A percentile compares a stretch with the other conserved stretches of the same genome.
Conservation (phyloP, 2,888 invertebrate genomes). For the Ashinkailepas kermadecensis region DNA sequence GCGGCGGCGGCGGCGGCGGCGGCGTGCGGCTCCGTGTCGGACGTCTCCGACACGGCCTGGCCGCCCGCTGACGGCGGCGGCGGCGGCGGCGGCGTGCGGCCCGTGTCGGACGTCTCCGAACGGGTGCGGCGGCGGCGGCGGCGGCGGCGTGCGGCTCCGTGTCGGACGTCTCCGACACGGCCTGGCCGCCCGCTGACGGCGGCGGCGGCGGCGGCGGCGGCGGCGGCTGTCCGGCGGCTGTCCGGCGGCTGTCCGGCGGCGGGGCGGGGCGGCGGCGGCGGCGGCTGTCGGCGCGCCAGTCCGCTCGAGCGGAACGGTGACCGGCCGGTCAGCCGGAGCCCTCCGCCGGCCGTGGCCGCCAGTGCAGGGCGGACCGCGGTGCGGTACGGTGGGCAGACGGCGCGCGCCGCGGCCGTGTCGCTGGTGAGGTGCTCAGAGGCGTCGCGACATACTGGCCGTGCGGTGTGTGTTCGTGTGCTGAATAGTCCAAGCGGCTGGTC, state of each 20-base stretch:
- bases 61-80: no score
- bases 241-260: not conserved
- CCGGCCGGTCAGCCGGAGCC: not conserved
- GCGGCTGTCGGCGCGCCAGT: not conserved
- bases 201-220: not conserved
- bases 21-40: not conserved
- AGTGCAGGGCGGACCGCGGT: not conserved
- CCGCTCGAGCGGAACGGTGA: not conserved
- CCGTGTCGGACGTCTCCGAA: not conserved
- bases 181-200: not conserved
- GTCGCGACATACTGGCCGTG: not conserved
- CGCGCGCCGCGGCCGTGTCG: not conserved
- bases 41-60: not conserved
- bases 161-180: not conserved
- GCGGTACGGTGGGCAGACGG: not conserved
- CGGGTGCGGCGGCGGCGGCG: not conserved
- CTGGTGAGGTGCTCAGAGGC: not conserved
- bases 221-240: not conserved
- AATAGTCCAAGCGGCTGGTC: not conserved
- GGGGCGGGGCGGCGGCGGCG: not conserved
- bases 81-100: no score
- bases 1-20: no score
- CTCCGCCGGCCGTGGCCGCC: not conserved
- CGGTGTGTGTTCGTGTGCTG: not conserved
- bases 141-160: no score